Conservation (phyloP, 1,140 invertebrate species). For the Acyrthosiphon pisum region DNA sequence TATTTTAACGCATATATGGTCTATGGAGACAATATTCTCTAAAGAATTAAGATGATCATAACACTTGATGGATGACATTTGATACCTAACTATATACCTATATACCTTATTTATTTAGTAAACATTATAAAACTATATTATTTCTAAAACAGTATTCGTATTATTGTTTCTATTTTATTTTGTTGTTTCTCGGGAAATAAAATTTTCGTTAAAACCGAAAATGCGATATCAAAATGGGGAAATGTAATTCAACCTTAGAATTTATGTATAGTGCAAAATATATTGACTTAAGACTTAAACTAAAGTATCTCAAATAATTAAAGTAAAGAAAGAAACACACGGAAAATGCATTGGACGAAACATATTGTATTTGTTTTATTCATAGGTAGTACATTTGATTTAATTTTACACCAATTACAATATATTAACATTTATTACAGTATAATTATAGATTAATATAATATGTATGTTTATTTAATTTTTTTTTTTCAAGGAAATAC, state of each 20-base stretch:
- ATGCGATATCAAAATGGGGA: neutral
- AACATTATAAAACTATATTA: neutral
- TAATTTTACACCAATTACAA: neutral
- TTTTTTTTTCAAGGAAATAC: constrained; percentile 47
- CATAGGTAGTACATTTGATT: neutral
- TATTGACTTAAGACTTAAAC: neutral
- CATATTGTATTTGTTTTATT: neutral
- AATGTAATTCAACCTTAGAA: neutral
- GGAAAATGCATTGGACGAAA: neutral
- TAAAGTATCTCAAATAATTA: neutral
- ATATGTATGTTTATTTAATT: neutral
- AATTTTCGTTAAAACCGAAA: no score
- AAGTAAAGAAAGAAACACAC: neutral
- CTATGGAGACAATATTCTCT: neutral
- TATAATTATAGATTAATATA: neutral
- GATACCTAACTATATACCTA: neutral
- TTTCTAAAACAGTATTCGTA: no score
- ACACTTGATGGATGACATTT: neutral
- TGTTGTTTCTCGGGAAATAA: neutral
- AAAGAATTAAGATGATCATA: neutral
- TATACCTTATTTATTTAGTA: neutral
- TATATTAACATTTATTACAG: neutral
- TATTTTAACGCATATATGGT: neutral
- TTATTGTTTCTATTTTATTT: neutral
- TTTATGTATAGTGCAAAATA: neutral